phyloP scores from a whole-genome alignment of 2,888 invertebrate species.

The Hybos culiciformis region DNA sequence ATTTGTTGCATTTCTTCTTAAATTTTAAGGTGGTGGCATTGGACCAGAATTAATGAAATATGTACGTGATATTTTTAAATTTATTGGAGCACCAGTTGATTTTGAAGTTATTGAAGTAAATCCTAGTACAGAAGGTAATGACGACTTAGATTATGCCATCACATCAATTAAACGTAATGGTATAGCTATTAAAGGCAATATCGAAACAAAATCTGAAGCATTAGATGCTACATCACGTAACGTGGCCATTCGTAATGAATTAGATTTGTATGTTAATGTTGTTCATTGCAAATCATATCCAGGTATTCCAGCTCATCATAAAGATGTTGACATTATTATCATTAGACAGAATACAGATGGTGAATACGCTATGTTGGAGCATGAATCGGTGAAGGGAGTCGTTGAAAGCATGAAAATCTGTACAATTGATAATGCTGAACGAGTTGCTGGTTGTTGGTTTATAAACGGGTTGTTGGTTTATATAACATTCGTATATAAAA shows the following conservation, averaged over 20 bases:
- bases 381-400: conserved; percentile 83
- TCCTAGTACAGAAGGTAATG: conserved; percentile 64
- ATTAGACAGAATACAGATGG: conserved; percentile 95
- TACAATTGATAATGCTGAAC: conserved; percentile 71
- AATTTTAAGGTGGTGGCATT: conserved; percentile 97
- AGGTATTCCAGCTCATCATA: conserved; percentile 66
- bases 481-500: too few relatives aligned
- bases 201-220: conserved; percentile 83
- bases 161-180: conserved; percentile 93
- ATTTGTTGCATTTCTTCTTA: too few relatives aligned
- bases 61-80: conserved; percentile 79
- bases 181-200: conserved; percentile 89
- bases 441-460: conserved; percentile 86
- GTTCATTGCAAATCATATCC: conserved; percentile 83
- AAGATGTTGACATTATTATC: conserved; percentile 77
- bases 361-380: conserved; percentile 95
- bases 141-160: conserved; percentile 82
- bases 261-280: conserved; percentile 89
- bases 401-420: conserved; percentile 94
- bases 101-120: conserved; percentile 83
- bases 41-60: conserved; percentile 92
- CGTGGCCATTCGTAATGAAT: conserved; percentile 79
- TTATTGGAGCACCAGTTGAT: conserved; percentile 85
- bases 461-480: too few relatives aligned
- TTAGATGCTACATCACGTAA: conserved; percentile 77